Evolutionary conservation across 2,113 vertebrate species (phyloP).

Genomic region (Notiomystis cincta): DNA sequence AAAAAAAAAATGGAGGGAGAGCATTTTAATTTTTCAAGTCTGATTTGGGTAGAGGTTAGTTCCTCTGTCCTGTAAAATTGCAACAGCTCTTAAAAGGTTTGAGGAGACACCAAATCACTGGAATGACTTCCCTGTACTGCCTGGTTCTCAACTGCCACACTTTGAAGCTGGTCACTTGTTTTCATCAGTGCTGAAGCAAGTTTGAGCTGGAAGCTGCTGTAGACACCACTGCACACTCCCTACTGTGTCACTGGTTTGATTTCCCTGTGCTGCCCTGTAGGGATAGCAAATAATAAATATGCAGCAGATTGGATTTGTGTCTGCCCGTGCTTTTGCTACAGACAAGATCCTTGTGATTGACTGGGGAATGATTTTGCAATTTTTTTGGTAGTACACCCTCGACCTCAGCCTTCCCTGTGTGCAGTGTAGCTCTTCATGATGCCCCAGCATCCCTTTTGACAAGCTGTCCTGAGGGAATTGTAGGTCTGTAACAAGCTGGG

Average conservation of each 20-base stretch:
- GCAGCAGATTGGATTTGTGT: background rate
- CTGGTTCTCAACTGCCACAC: background rate
- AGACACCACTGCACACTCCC: accelerated
- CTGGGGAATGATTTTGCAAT: background rate
- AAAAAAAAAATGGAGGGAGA: accelerated
- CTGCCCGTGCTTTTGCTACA: background rate
- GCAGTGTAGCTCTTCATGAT: background rate
- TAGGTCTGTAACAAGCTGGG: background rate
- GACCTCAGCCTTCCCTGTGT: background rate
- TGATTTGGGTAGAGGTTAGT: background rate
- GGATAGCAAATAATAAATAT: background rate
- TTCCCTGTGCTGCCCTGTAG: background rate
- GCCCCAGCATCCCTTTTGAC: background rate
- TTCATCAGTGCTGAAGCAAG: background rate
- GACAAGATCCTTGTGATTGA: background rate
- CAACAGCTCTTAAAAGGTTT: background rate
- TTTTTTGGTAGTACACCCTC: background rate
- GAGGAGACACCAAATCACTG: background rate
- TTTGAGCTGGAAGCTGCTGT: background rate
- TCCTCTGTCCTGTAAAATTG: accelerated
- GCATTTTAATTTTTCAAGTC: background rate
- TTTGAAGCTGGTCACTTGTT: background rate
- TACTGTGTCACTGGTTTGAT: background rate
- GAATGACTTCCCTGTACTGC: background rate
- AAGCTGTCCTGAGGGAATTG: background rate